Percentiles rank a stretch among this genome's conserved stretches.
Conservation (phyloP, 2,797 vertebrate genomes). For the Taeniopygia guttata region DNA sequence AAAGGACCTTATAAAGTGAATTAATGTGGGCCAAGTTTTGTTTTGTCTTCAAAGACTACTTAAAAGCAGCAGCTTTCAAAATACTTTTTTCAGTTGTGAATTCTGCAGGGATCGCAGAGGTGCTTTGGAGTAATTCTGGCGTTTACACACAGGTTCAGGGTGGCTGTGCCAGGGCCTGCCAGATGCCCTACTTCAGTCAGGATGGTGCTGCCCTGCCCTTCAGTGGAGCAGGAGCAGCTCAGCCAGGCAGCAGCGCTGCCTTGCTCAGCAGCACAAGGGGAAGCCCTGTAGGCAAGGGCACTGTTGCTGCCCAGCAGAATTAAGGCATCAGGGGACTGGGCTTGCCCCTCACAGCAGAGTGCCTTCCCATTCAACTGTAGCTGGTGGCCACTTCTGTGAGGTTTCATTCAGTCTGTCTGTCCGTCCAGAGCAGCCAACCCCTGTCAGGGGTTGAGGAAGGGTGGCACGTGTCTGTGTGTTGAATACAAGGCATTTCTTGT, state of each 20-base stretch:
- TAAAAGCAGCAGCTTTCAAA: not conserved
- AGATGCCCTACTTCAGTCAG: accelerated
- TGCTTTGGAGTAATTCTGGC: not conserved
- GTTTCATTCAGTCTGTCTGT: not conserved
- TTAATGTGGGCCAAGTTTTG: not conserved
- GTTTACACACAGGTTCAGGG: not conserved
- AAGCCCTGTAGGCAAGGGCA: not conserved
- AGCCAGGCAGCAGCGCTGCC: not conserved
- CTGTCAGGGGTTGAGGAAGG: accelerated
- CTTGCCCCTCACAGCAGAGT: accelerated
- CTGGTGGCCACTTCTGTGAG: not conserved
- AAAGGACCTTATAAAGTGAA: not conserved
- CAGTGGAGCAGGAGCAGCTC: not conserved
- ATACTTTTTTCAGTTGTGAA: not conserved
- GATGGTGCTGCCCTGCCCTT: not conserved
- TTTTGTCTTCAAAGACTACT: not conserved
- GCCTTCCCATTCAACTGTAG: not conserved
- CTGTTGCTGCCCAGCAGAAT: not conserved
- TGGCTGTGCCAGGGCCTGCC: not conserved
- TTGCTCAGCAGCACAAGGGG: not conserved
- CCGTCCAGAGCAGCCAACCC: too few species aligned
- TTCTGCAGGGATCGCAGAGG: not conserved
- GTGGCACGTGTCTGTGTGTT: not conserved
- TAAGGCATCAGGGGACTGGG: not conserved
- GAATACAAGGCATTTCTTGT: accelerated